Evolutionary conservation across 2,113 vertebrate species (phyloP).

Genomic region (Cnemophilus loriae): DNA sequence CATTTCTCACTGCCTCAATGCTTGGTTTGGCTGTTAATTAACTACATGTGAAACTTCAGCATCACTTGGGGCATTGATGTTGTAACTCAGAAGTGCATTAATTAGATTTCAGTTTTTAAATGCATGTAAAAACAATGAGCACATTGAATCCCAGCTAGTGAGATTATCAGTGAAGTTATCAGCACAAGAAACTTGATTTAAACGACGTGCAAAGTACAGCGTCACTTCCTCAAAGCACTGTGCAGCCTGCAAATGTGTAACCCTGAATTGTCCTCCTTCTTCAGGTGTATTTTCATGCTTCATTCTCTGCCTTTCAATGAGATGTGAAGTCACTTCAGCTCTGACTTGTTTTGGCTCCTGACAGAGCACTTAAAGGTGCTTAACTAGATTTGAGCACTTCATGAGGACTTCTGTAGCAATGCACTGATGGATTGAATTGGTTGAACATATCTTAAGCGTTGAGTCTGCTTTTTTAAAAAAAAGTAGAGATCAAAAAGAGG

Average conservation of each 20-base stretch:
- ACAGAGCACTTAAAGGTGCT: background rate
- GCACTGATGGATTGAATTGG: background rate
- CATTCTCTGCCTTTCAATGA: background rate
- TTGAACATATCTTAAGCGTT: background rate
- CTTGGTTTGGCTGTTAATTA: background rate
- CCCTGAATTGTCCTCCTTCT: fast-evolving
- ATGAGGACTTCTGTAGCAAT: background rate
- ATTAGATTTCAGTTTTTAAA: background rate
- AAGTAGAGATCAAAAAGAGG: background rate
- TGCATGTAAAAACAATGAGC: background rate
- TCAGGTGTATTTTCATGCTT: background rate
- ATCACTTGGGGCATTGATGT: background rate
- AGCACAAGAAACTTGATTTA: background rate
- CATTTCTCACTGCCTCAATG: background rate
- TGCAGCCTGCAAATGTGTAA: background rate
- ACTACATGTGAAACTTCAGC: background rate
- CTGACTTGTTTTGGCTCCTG: background rate
- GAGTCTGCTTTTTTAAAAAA: background rate
- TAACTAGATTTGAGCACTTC: background rate
- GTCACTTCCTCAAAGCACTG: background rate
- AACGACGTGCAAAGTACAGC: background rate
- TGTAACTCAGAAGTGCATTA: background rate
- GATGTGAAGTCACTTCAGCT: background rate
- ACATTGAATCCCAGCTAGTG: background rate
- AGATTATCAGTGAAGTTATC: background rate